These are phyloP conservation scores for Dendronephthya gigantea DNA, from an alignment of 64 coral and sea anemone genomes.

Conservation along the genomic window DNA sequence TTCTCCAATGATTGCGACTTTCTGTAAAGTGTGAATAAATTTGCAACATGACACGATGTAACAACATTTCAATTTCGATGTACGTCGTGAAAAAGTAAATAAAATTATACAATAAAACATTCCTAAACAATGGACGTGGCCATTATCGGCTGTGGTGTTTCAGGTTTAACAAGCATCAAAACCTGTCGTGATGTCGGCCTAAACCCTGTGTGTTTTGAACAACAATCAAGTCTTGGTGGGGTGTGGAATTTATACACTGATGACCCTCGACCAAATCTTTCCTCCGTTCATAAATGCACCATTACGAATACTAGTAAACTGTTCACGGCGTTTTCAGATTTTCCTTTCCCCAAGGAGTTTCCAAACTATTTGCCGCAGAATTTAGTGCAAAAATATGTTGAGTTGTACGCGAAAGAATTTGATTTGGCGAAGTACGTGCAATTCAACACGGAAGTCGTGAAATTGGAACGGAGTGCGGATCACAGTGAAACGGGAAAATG, in stretches of 20 bases:
- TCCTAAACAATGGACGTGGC: conserved; percentile 27
- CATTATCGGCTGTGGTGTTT: conserved; percentile 57
- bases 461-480: conserved; percentile 30
- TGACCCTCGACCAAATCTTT: background rate
- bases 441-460: conserved; percentile 42
- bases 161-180: conserved; percentile 67
- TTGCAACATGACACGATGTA: no score
- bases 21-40: background rate
- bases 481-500: conserved; percentile 52
- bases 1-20: background rate
- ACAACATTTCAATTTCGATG: no score
- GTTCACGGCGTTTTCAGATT: conserved; percentile 69
- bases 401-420: conserved; percentile 53
- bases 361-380: conserved; percentile 48
- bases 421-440: conserved; percentile 38
- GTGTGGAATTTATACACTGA: conserved; percentile 61
- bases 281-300: conserved; percentile 46
- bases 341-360: conserved; percentile 69
- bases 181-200: conserved; percentile 58
- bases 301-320: conserved; percentile 81
- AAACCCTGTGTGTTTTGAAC: conserved; percentile 66
- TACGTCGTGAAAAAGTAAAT: no score
- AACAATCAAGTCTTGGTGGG: conserved; percentile 58
- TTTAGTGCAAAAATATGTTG: conserved; percentile 34
- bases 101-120: no score